A percentile compares a stretch with the other conserved stretches of the same genome.
These are phyloP conservation scores for Bos javanicus DNA, from an alignment of 2,113 vertebrate genomes.

Conservation along the genomic window DNA sequence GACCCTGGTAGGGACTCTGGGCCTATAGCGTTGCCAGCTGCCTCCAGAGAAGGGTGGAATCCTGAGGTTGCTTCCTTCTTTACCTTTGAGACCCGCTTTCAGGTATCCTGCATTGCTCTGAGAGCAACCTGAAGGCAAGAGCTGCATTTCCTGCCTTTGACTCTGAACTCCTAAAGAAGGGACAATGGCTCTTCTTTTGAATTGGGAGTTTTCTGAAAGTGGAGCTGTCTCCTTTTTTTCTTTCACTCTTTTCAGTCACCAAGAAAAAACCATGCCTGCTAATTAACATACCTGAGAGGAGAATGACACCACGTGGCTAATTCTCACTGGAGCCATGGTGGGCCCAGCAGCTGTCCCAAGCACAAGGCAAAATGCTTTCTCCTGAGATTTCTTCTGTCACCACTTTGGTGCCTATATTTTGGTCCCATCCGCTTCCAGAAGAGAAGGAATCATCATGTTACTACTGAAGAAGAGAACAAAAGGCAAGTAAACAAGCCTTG, in stretches of 20 bases:
- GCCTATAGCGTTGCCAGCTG: neutral
- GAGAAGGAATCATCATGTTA: slow-evolving; percentile 6
- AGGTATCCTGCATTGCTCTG: neutral
- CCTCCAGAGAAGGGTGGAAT: neutral
- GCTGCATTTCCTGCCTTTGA: neutral
- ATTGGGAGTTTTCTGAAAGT: neutral
- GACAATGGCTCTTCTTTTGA: neutral
- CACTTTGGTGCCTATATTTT: neutral
- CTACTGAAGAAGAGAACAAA: slow-evolving; percentile 37
- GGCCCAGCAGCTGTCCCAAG: neutral
- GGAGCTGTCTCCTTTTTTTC: neutral
- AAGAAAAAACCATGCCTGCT: neutral
- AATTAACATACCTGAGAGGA: slow-evolving; percentile 81
- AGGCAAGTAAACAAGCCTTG: neutral
- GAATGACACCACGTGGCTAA: slow-evolving; percentile 82
- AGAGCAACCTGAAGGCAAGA: neutral
- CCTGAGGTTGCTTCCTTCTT: neutral
- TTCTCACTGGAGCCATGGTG: slow-evolving; percentile 80
- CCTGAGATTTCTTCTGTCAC: slow-evolving; percentile 1
- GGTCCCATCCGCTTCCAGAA: neutral
- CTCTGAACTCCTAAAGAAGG: neutral
- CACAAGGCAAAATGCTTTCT: neutral
- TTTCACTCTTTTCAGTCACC: neutral
- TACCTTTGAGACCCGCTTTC: neutral
- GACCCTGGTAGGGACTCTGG: neutral